A percentile compares a stretch with the other conserved stretches of the same genome.
phyloP scores from a whole-genome alignment of 2,113 vertebrate species.

The Pelobates fuscus region DNA sequence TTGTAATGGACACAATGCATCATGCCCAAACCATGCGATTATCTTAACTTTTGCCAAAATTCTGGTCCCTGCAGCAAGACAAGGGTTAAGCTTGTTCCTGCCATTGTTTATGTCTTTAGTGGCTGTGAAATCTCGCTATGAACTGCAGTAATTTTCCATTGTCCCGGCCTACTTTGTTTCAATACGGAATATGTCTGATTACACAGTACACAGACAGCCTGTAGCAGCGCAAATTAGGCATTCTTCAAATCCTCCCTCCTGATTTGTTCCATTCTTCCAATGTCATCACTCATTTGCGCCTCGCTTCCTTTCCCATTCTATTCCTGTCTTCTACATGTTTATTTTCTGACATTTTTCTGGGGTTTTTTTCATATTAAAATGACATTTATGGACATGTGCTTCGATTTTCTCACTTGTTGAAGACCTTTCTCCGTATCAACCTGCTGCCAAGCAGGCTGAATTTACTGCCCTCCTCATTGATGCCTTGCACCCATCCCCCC shows the following conservation, averaged over 20 bases:
- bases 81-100: conserved; percentile 13
- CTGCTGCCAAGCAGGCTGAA: not conserved
- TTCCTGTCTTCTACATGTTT: conserved; percentile 23
- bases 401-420: not conserved
- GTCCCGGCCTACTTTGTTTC: conserved; percentile 21
- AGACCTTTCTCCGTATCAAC: conserved; percentile 8
- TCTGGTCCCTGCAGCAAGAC: not conserved
- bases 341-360: conserved; percentile 23
- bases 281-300: not conserved
- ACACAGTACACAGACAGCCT: conserved; percentile 10
- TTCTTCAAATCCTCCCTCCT: conserved; percentile 29
- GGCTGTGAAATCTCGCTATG: conserved; percentile 14
- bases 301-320: conserved; percentile 37
- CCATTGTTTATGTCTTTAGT: not conserved
- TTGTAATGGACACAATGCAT: no score
- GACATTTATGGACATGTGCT: conserved; percentile 8
- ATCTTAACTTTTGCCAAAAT: no score
- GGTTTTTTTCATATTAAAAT: not conserved
- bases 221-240: conserved; percentile 25
- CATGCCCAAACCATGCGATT: no score
- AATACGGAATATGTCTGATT: conserved; percentile 14
- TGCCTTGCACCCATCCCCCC: no score
- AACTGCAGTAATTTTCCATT: conserved; percentile 34
- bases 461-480: no score
- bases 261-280: conserved; percentile 37